Evolutionary conservation across 1,140 invertebrate species (phyloP), one percentile per base, ranked within the genome.

Genomic region (Cyphomyrmex costatus): DNA sequence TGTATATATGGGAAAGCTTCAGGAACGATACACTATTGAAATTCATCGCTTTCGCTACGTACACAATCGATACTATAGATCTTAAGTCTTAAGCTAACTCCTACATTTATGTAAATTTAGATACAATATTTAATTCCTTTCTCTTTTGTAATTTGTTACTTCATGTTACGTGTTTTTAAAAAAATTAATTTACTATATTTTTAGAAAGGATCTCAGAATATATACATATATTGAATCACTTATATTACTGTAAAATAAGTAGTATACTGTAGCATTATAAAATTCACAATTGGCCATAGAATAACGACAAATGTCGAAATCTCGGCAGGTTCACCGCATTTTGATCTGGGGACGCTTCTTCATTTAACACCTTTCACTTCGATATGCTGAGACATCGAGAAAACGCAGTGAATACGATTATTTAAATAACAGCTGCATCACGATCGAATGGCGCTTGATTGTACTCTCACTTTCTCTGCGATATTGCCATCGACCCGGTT

Each of bases 381-480:
- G 42, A 79, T 30, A 78, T 33, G 36, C 24, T 30, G 63, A 65
- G 66, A 82, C 53, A 86, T 73, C 77, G 66, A 33, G 56, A 51
- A 30, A 63, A 53, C 42, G 33, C n/a, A 33, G 77, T 21, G 56
- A 42, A 4, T 49, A 19, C 66, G 42, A 73, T 83, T 83, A 83
- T 83, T 83, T 58, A 89, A 89, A 70, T 85, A 86, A 83, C 89
- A 90, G 89, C 89, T 90, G 89, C 89, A 88, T 90, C 89, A 66
- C 66, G 86, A 90, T 88, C 89, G 70, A 70, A 5, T 46, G 84
- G 68, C 61, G 87, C 61, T 82, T 30, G 85, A 90, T 89, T 78
- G 74, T 89, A 93, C 92, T 93, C 90, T 93, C 92, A 93, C 92
- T 93, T 93, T 93, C 92, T 92, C 92, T 92, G 66, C 92, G 88